Percentiles rank a stretch among this genome's conserved stretches.
Conservation (phyloP, 2,797 vertebrate genomes). For the Yasuhikotakia modesta region DNA sequence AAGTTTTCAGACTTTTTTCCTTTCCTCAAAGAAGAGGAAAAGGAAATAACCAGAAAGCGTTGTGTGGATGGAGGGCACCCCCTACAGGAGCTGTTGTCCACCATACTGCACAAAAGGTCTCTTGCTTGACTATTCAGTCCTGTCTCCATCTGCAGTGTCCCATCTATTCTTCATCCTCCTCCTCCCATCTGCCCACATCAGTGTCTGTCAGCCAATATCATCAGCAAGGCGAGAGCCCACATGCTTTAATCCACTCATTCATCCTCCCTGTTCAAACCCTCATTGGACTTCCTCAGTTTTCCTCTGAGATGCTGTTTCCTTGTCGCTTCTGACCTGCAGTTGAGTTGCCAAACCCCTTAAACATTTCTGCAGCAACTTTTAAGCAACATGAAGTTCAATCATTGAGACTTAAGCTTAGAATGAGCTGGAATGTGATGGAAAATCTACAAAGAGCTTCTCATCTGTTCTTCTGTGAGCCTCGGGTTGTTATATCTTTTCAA, state of each 20-base stretch:
- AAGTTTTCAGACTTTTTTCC: background rate
- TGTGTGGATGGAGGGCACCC: constrained; percentile 68
- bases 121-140: background rate
- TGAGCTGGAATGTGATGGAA: constrained; percentile 26
- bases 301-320: too few relatives aligned
- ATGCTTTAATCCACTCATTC: background rate
- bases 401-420: background rate
- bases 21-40: constrained; percentile 77
- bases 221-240: background rate
- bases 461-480: constrained; percentile 19
- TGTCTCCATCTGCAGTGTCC: background rate
- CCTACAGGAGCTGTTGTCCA: constrained; percentile 81
- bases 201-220: background rate
- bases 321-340: background rate
- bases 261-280: background rate
- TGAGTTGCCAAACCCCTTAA: background rate
- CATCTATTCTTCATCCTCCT: background rate
- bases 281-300: background rate
- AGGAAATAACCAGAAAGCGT: constrained; percentile 71
- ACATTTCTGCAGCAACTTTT: background rate
- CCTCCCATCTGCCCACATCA: constrained; percentile 4
- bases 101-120: constrained; percentile 79
- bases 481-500: constrained; percentile 18
- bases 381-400: background rate
- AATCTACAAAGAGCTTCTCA: constrained; percentile 36